Evolutionary conservation across 2,888 invertebrate species (phyloP), one percentile per base, ranked within the genome.

Genomic region (Nemotelus pantherinus): DNA sequence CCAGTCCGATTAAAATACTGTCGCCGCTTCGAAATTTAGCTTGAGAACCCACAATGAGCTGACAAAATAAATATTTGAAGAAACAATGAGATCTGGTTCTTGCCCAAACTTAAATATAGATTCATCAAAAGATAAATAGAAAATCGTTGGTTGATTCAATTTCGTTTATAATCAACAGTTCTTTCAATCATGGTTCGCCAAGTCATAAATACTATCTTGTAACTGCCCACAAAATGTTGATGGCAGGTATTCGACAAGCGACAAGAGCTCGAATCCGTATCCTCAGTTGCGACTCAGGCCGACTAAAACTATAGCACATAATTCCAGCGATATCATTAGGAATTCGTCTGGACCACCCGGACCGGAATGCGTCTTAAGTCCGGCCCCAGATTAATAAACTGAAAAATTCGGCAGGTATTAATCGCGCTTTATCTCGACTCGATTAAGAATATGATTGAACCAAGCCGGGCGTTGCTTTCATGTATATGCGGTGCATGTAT

Each of bases 331-430:
- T 74, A 72, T 58, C 57, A 68, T 74, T 67, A 78, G 74, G 76
- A 78, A 74, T 77, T 78, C 77, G 78, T 78, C 78, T 78, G 77
- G 78, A 78, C 78, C 78, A 78, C 78, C 76, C 77, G 78, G 65
- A 57, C 58, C 7, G 78, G 47, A 25, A 58, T 76, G 65, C 48
- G 50, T 44, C 60, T 25, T 63, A 74, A 70, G 74, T 60, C 47
- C 74, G 74, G 60, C 74, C 71, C 67, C 74, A 60, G 57, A 63
- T 74, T 74, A 74, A 72, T 72, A 72, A 72, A 53, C 70, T 53
- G 70, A 70, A 70, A 47, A 72, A 74, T 74, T 74, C 74, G 63
- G 74, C 74, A 63, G 74, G 60, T 74, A 63, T 74, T 74, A 50
- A 60, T 74, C 74, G 48, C 74, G 48, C 60, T 45, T 43, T 68